phyloP scores from a whole-genome alignment of 2,113 vertebrate species.

The Spea multiplicata region DNA sequence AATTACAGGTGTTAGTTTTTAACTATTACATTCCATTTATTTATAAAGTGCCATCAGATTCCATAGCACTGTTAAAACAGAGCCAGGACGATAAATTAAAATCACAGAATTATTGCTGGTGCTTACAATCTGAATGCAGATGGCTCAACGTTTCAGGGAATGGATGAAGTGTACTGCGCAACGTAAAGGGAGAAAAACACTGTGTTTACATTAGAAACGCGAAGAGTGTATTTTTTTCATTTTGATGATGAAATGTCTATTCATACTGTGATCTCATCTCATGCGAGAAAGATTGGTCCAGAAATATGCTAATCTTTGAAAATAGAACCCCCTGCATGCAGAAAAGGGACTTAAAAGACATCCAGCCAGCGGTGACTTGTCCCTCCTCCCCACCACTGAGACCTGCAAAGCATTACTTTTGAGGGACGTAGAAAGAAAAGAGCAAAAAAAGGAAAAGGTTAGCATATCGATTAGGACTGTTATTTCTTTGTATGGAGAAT shows the following conservation, averaged over 20 bases:
- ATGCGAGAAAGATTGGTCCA: not conserved
- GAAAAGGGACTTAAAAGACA: slow-evolving; percentile 22
- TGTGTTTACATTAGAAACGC: too few relatives aligned
- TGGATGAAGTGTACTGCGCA: too few relatives aligned
- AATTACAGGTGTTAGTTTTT: too few relatives aligned
- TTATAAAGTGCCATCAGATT: too few relatives aligned
- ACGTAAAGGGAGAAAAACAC: too few relatives aligned
- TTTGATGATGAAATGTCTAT: not conserved
- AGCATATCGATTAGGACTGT: slow-evolving; percentile 43
- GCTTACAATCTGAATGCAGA: too few relatives aligned
- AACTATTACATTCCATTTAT: too few relatives aligned
- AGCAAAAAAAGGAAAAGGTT: slow-evolving; percentile 43
- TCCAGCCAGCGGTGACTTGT: slow-evolving; percentile 2
- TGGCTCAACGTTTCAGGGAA: too few relatives aligned
- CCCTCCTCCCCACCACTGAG: slow-evolving; percentile 19
- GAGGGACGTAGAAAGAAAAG: slow-evolving; percentile 30
- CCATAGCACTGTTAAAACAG: too few relatives aligned
- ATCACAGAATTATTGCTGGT: too few relatives aligned
- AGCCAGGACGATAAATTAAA: too few relatives aligned
- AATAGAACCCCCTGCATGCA: not conserved
- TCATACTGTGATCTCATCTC: not conserved
- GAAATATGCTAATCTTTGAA: not conserved
- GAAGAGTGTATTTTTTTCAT: not conserved
- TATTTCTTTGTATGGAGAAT: slow-evolving; percentile 47
- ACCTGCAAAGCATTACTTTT: slow-evolving; percentile 42